Conservation (phyloP, 2,797 vertebrate genomes). For the Myotis daubentonii region DNA sequence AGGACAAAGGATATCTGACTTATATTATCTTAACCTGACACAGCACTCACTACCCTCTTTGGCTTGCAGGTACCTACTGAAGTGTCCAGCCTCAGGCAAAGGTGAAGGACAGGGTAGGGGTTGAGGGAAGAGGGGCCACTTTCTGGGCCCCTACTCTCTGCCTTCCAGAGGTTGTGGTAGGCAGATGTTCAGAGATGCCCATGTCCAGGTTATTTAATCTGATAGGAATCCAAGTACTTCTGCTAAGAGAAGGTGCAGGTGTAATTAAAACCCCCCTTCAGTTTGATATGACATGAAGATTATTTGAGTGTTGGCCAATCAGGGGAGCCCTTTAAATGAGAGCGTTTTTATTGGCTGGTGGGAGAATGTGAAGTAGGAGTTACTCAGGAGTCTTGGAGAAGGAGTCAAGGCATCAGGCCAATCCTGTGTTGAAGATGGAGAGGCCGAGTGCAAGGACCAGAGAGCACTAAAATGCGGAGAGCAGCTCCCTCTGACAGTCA, state of each 20-base stretch:
- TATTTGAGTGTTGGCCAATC: background rate
- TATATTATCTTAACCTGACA: background rate
- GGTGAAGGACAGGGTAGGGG: background rate
- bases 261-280: background rate
- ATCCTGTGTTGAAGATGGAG: background rate
- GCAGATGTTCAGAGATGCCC: background rate
- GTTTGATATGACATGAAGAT: background rate
- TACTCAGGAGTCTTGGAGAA: background rate
- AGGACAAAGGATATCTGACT: background rate
- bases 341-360: background rate
- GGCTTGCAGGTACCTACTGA: background rate
- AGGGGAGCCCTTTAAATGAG: background rate
- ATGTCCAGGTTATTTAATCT: too few species aligned
- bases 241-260: background rate
- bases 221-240: background rate
- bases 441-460: background rate
- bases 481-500: background rate
- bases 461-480: background rate
- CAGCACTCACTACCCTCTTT: background rate
- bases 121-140: accelerated
- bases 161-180: background rate
- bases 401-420: background rate
- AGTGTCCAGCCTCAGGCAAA: background rate
- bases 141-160: accelerated
- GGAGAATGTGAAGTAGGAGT: background rate